These are phyloP conservation scores for Osmerus eperlanus DNA, from an alignment of 2,113 vertebrate species.

Conservation along the genomic window DNA sequence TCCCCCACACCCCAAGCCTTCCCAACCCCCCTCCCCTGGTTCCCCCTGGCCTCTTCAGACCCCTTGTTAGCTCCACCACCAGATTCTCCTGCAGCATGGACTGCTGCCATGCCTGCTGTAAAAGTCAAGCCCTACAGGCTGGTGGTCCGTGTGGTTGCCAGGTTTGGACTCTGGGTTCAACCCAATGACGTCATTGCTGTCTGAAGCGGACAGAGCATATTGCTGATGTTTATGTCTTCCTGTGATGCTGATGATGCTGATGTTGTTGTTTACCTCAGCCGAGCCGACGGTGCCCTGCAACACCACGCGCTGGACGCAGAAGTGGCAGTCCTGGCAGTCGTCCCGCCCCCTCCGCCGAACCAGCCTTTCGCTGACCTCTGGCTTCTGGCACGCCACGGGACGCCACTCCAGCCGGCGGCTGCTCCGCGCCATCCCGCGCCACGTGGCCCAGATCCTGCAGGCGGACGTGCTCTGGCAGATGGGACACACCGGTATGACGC, in stretches of 20 bases:
- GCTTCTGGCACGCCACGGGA: slow-evolving; percentile 97
- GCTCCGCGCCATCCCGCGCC: slow-evolving; percentile 92
- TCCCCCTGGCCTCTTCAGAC: neutral
- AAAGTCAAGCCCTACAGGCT: too few species aligned
- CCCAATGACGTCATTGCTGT: too few species aligned
- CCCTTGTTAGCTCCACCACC: neutral
- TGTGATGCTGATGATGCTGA: too few species aligned
- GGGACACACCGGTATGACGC: slow-evolving; percentile 88
- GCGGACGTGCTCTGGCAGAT: slow-evolving; percentile 98
- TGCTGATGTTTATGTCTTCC: too few species aligned
- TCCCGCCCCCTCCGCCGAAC: slow-evolving; percentile 88
- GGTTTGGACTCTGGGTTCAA: too few species aligned
- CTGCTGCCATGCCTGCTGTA: too few species aligned
- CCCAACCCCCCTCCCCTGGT: neutral
- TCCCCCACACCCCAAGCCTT: slow-evolving; percentile 13
- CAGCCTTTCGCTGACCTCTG: slow-evolving; percentile 89
- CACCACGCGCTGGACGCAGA: slow-evolving; percentile 85
- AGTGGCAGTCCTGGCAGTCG: slow-evolving; percentile 98
- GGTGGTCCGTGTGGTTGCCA: too few species aligned
- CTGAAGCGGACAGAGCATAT: too few species aligned
- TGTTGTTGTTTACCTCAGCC: too few species aligned
- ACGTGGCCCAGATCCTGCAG: slow-evolving; percentile 96
- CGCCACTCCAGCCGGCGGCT: slow-evolving; percentile 92
- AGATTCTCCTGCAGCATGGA: neutral
- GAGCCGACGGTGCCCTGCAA: slow-evolving; percentile 76